Evolutionary conservation across 2,888 invertebrate genomes (phyloP), one percentile per base, ranked within the genome.

Genomic region (Nemotelus nigrinus): DNA sequence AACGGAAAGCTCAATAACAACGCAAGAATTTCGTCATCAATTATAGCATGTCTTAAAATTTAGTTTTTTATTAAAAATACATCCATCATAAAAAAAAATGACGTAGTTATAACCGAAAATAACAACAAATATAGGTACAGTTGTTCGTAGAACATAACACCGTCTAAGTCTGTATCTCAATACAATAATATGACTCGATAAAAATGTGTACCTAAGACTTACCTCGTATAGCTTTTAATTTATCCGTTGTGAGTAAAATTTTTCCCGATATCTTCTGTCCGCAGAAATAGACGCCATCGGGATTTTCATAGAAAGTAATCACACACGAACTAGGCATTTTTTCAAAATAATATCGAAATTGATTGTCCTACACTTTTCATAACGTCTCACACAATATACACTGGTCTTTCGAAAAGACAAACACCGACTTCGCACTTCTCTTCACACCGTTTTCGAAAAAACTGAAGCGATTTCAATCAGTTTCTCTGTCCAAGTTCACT

Each of bases 301-400:
- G 76, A 70, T 60, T 78, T 60, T 78, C 71, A 44, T 70, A 55
- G 55, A 72, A 72, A 3, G 82, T 80, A 74, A 86, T 85, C 71
- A 82, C 81, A 80, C 86, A 86, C 78, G 84, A 84, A 50, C 74
- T 74, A 39, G 60, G 74, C 74, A 74, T 74, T 74, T 55, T 43
- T n/a, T 25, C 25, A 25, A 25, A 25, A 25, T 25, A 25, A 25
- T 25, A 25, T 25, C 25, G 25, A 25, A 25, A 25, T 25, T 25
- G 0, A 25, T 25, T 25, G 25, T 25, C 25, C 25, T 25, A 25
- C 25, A 25, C 25, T 25, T 25, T 25, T 25, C 25, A 25, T 25
- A 25, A 25, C 25, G 25, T 25, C 25, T 25, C 25, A 25, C 25
- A 25, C 25, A 25, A 25, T 25, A 53, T 53, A 6, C 6, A 10